Base-by-base conservation (phyloP, 2,113 vertebrate genomes). In the Nestor notabilis region DNA sequence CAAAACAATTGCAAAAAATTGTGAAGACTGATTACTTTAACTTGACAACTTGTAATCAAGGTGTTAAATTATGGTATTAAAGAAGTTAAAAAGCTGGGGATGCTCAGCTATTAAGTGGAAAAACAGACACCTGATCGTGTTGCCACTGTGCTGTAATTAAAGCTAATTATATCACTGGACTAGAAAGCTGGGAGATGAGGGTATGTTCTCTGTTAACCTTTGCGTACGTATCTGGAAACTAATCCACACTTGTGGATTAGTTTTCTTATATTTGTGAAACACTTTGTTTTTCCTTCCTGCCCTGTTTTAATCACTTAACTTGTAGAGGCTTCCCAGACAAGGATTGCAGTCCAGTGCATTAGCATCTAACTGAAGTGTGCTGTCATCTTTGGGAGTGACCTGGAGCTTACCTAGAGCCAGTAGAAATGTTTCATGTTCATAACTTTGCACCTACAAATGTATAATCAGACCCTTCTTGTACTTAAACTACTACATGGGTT, bases 371-470 rank as follows among this genome's bases (percentile, higher is more conserved):
- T 68, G 0, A 0, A 18, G 43, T 28, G 43, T 50, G 86, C 70
- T 82, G 50, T 53, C 47, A 33, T 25, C 35, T 83, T 33, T 52
- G 68, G 17, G 27, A 47, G 35, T 16, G 35, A 47, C 49, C 76
- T 56, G 33, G 23, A 29, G 47, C 53, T 76, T 83, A 35, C 47
- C 28, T 20, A 6, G 47, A 77, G 39, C 39, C 47, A 35, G 56
- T 24, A 58, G 5, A 60, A 55, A 35, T 0, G 0, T 60, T 88
- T 58, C 5, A 2, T 52, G 17, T 35, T 64, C 0, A 0, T 24
- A 27, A 35, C 9, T 83, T 65, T 60, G 58, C 29, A 10, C 7
- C 39, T 71, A 68, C 7, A 77, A 31, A 39, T 24, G 28, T 2
- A 16, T 58, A 58, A 35, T 35, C 56, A 16, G 20, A 58, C 33